Base-by-base conservation (phyloP, 2,113 vertebrate genomes). In the Protobothrops flavoviridis region DNA sequence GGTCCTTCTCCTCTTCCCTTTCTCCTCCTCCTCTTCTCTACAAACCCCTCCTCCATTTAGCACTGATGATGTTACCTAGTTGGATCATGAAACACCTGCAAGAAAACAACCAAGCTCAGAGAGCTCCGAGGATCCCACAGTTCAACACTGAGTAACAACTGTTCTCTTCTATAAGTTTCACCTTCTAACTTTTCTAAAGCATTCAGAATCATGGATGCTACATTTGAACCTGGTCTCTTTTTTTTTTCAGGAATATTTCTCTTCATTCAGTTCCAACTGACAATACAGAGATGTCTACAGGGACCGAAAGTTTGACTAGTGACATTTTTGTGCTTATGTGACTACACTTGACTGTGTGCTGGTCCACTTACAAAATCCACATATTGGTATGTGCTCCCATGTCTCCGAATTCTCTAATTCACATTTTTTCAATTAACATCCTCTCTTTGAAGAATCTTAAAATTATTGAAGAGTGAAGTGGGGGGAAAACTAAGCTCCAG, bases 371-470 rank as follows among this genome's bases (percentile, higher is more conserved):
- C 2, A 50, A 53, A 50, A 69, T 20, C n/a, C 20, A 8, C 15
- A 17, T 48, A 20, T 15, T 5, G 61, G 45, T 5, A 43, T 7
- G 86, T 93, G 59, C 86, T 52, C 87, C 3, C 8, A 0, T 43
- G 0, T 92, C n/a, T 50, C 48, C 39, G 3, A 56, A 61, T 52
- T 12, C 92, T 12, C 85, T 81, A 43, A 53, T 59, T 92, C 92
- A 59, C 57, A 39, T 21, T 92, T 87, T 93, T 96, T 45, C 93
- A 96, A 94, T 96, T 93, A 95, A 17, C 81, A 93, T 90, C 92
- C 88, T 95, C 93, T 90, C 95, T 95, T 96, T 97, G 53, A 91
- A 94, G 74, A 95, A 81, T 21, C 53, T 48, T 93, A 43, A 57
- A 39, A 43, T 43, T 43, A 81, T 21, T 33, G 33, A 81, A 57